These are phyloP conservation scores for Drosophila sp. DNA, from an alignment of 1,140 invertebrate genomes.

Conservation along the genomic window DNA sequence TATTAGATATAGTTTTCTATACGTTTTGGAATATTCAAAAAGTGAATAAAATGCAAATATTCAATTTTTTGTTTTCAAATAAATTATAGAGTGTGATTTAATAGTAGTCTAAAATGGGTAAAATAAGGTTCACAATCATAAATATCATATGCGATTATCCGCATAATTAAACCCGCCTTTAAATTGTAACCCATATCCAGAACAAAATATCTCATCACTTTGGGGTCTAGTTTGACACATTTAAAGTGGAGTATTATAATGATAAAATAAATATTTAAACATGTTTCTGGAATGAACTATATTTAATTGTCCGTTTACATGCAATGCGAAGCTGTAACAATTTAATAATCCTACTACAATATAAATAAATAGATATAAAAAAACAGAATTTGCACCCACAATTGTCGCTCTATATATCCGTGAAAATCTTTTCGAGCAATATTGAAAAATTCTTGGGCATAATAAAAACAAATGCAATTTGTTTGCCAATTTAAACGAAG, in stretches of 20 bases:
- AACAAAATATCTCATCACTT: slow-evolving; percentile 36
- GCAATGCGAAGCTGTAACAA: slow-evolving; percentile 3
- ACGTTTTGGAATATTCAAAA: too few species aligned
- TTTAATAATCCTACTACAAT: neutral
- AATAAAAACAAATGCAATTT: slow-evolving; percentile 48
- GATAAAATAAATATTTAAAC: slow-evolving; percentile 11
- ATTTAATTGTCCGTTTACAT: slow-evolving; percentile 17
- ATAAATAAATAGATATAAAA: slow-evolving; percentile 15
- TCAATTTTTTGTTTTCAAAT: too few species aligned
- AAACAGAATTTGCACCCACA: neutral
- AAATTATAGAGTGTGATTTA: too few species aligned
- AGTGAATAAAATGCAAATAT: too few species aligned
- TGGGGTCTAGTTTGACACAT: neutral
- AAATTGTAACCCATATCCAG: slow-evolving; percentile 49
- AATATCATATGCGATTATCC: neutral
- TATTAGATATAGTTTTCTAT: too few species aligned
- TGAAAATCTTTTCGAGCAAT: slow-evolving; percentile 30
- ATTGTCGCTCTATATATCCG: slow-evolving; percentile 23
- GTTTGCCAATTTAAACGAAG: slow-evolving; percentile 43
- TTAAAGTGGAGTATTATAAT: neutral
- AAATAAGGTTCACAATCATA: neutral
- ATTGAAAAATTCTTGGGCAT: slow-evolving; percentile 17
- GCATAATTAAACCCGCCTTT: slow-evolving; percentile 37
- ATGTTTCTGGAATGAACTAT: slow-evolving; percentile 5
- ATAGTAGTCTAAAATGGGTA: too few species aligned